A percentile compares a stretch with the other conserved stretches of the same genome.
These are phyloP conservation scores for Parazoanthus swiftii DNA, from an alignment of 92 coral and sea anemone species.

Conservation along the genomic window DNA sequence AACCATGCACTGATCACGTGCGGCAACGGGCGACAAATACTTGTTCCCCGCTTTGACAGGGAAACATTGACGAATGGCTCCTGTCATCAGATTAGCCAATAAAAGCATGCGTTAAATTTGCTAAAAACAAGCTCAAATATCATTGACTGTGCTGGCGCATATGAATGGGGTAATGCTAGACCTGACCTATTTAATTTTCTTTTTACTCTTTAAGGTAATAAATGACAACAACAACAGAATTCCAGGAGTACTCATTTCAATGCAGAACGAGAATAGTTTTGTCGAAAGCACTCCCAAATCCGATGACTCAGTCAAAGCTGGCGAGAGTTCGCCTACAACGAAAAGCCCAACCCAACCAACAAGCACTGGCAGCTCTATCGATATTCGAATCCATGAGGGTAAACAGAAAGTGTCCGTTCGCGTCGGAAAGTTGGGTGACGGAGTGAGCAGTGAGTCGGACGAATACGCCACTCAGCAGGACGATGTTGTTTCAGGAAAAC, in stretches of 20 bases:
- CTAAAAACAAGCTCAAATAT: too few relatives aligned
- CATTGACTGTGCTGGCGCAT: too few relatives aligned
- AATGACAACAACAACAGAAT: neutral
- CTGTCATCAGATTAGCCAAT: too few relatives aligned
- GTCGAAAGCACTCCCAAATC: neutral
- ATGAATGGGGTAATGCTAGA: too few relatives aligned
- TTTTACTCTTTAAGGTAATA: neutral
- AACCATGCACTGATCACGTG: too few relatives aligned
- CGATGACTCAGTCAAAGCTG: neutral
- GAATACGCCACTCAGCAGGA: conserved; percentile 19
- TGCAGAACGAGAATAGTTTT: conserved; percentile 33
- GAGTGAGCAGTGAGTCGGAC: neutral
- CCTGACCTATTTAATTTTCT: neutral
- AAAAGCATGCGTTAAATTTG: too few relatives aligned
- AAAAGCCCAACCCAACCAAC: neutral
- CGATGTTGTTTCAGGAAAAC: neutral
- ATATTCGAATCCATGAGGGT: conserved; percentile 27
- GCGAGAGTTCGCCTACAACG: neutral
- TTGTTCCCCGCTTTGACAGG: too few relatives aligned
- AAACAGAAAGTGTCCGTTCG: conserved; percentile 14
- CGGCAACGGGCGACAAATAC: too few relatives aligned
- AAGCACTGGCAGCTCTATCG: neutral
- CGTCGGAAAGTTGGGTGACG: conserved; percentile 1
- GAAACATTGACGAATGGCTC: too few relatives aligned
- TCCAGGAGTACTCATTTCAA: conserved; percentile 34